Evolutionary conservation across 1,140 invertebrate species (phyloP).

Genomic region (Carposina sasakii): DNA sequence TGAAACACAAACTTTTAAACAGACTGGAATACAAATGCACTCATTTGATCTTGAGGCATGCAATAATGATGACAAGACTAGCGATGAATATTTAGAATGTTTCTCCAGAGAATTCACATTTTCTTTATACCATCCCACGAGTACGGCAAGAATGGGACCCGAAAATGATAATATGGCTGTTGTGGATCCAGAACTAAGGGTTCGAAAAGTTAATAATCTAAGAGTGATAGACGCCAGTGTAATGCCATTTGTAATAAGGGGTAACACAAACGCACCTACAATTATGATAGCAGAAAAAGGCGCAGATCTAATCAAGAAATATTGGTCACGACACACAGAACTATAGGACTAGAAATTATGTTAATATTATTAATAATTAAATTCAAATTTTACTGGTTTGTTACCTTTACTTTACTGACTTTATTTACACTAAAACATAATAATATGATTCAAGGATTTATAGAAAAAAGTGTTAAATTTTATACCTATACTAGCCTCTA

Average conservation of each 20-base stretch:
- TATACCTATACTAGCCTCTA: background rate
- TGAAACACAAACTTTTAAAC: conserved; percentile 64
- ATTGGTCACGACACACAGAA: conserved; percentile 32
- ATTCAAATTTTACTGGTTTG: background rate
- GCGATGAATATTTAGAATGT: conserved; percentile 74
- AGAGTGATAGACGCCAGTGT: conserved; percentile 82
- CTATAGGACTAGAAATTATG: background rate
- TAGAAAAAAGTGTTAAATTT: background rate
- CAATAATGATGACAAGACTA: conserved; percentile 38
- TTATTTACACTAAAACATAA: background rate
- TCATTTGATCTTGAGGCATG: conserved; percentile 59
- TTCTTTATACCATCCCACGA: conserved; percentile 77
- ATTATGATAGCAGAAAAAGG: conserved; percentile 82
- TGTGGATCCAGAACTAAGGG: conserved; percentile 74
- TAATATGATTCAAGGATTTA: background rate
- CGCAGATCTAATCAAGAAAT: conserved; percentile 78
- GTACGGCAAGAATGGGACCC: conserved; percentile 79
- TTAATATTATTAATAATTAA: background rate
- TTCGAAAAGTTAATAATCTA: conserved; percentile 74
- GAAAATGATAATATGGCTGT: conserved; percentile 72
- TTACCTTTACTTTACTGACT: background rate
- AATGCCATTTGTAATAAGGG: conserved; percentile 79
- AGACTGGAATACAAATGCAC: conserved; percentile 44
- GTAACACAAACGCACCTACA: conserved; percentile 80
- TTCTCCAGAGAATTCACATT: conserved; percentile 54